Evolutionary conservation across 1,140 invertebrate species (phyloP).

Genomic region (Camponotus floridanus): DNA sequence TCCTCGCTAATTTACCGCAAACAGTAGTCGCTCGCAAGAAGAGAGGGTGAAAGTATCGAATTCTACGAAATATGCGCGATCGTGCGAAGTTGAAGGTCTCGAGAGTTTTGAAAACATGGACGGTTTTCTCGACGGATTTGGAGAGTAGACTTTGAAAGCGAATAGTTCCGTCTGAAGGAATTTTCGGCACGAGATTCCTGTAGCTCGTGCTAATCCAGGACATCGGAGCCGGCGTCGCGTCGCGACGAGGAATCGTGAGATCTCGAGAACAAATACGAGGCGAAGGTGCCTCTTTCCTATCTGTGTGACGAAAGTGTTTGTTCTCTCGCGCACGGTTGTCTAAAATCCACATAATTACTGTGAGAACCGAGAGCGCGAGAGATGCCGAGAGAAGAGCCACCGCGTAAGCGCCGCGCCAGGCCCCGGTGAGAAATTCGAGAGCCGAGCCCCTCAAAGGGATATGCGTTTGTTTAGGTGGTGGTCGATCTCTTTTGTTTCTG

Average conservation of each 20-base stretch:
- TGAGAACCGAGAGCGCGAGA: conserved; percentile 64
- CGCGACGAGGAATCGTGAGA: conserved; percentile 32
- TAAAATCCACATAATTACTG: conserved; percentile 74
- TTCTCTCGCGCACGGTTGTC: conserved; percentile 53
- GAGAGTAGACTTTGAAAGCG: conserved; percentile 26
- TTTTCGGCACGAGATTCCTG: conserved; percentile 56
- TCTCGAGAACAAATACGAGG: conserved; percentile 57
- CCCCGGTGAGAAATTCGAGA: conserved; percentile 49
- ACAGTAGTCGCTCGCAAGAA: background rate
- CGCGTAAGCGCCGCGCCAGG: conserved; percentile 64
- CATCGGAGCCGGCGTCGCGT: conserved; percentile 9
- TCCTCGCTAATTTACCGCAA: conserved; percentile 36
- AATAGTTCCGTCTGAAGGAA: conserved; percentile 9
- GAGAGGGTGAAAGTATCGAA: conserved; percentile 36
- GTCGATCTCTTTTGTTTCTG: conserved; percentile 74
- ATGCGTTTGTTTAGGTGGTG: conserved; percentile 69
- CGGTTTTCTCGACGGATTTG: conserved; percentile 8
- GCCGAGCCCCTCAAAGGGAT: conserved; percentile 41
- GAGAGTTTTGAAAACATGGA: background rate
- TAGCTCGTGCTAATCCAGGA: conserved; percentile 60
- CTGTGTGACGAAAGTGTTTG: conserved; percentile 55
- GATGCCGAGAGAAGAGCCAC: conserved; percentile 21
- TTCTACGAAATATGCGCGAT: conserved; percentile 40
- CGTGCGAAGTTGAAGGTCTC: conserved; percentile 23
- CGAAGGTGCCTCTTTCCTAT: conserved; percentile 43